Evolutionary conservation across 2,888 invertebrate genomes (phyloP).

Genomic region (Apamea sordens): DNA sequence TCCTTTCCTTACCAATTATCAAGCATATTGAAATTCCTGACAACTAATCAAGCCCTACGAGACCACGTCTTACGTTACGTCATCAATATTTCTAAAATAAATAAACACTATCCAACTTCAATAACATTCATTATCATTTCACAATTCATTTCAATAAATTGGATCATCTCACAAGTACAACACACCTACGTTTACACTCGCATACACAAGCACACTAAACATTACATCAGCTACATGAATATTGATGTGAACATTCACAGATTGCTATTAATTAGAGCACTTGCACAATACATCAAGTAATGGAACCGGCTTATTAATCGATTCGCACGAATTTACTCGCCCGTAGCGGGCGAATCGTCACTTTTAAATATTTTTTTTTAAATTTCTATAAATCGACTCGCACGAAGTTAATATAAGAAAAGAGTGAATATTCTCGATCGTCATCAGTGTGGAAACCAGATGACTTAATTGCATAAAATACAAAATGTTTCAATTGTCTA

Average conservation of each 20-base stretch:
- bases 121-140: constrained; percentile 10
- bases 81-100: background rate
- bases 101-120: constrained; percentile 8
- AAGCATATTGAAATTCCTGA: background rate
- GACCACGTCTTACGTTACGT: background rate
- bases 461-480: background rate
- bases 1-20: background rate
- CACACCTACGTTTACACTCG: constrained; percentile 15
- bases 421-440: too few species aligned
- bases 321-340: background rate
- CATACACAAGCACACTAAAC: constrained; percentile 27
- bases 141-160: constrained; percentile 34
- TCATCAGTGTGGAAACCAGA: too few species aligned
- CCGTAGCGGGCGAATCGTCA: background rate
- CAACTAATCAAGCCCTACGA: background rate
- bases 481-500: background rate
- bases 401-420: background rate
- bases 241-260: constrained; percentile 45
- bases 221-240: constrained; percentile 52
- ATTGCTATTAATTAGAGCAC: constrained; percentile 60
- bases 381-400: background rate
- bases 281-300: constrained; percentile 55
- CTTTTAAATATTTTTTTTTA: background rate
- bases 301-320: constrained; percentile 16
- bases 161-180: constrained; percentile 15